phyloP scores from a whole-genome alignment of 2,113 vertebrate species.

The Athene noctua region DNA sequence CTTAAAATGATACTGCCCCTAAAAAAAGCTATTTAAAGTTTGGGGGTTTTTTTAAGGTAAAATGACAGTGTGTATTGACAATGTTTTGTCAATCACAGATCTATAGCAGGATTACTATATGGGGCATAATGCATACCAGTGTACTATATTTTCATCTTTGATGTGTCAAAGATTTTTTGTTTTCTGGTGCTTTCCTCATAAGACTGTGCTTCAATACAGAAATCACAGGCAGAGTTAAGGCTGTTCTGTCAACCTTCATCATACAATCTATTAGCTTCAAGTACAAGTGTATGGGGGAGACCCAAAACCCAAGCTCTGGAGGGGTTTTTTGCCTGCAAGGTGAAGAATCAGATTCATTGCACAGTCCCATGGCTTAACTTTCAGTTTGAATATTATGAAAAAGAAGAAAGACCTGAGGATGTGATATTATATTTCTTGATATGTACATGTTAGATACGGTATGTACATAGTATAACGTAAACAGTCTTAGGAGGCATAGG shows the following conservation, averaged over 20 bases:
- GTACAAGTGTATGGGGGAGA: not conserved
- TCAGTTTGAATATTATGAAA: not conserved
- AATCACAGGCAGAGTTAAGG: not conserved
- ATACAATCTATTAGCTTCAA: not conserved
- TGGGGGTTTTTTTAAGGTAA: not conserved
- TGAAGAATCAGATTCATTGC: not conserved
- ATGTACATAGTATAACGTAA: not conserved
- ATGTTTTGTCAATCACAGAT: not conserved
- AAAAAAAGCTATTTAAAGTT: not conserved
- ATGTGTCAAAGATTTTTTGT: not conserved
- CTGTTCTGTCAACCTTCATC: not conserved
- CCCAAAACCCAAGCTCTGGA: not conserved
- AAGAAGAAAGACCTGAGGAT: not conserved
- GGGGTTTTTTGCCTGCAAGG: not conserved
- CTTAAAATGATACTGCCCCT: not conserved
- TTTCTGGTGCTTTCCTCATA: not conserved
- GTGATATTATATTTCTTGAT: not conserved
- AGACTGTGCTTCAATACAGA: not conserved
- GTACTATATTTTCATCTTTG: not conserved
- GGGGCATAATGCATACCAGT: accelerated
- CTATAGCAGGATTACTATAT: accelerated
- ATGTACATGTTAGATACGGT: not conserved
- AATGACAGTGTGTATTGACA: not conserved
- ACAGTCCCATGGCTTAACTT: not conserved
- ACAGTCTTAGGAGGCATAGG: not conserved